These are phyloP conservation scores for Lacerta bilineata DNA, from an alignment of 2,797 vertebrate species.

Conservation along the genomic window DNA sequence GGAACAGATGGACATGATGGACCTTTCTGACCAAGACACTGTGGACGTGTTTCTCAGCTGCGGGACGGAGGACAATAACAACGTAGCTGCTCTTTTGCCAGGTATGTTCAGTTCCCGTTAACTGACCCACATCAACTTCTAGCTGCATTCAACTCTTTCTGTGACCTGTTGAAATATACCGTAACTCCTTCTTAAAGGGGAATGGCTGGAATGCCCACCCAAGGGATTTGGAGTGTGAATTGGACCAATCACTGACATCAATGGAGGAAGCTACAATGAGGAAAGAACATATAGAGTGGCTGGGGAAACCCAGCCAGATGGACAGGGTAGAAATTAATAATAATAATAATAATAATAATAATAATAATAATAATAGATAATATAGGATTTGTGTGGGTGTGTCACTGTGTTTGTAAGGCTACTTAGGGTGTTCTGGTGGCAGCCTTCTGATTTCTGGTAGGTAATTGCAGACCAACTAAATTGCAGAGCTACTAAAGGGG, in stretches of 20 bases:
- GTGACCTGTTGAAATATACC: background rate
- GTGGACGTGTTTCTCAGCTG: constrained; percentile 93
- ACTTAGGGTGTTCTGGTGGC: background rate
- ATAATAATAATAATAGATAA: no score
- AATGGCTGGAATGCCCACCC: background rate
- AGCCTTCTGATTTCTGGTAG: background rate
- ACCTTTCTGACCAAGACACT: constrained; percentile 93
- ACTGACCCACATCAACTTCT: constrained; percentile 33
- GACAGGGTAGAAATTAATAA: no score
- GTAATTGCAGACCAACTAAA: background rate
- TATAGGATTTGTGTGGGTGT: no score
- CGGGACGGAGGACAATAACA: constrained; percentile 81
- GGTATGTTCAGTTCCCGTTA: constrained; percentile 71
- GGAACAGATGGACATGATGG: constrained; percentile 94
- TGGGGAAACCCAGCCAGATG: no score
- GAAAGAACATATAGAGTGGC: background rate
- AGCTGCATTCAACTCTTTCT: constrained; percentile 11
- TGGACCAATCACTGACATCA: background rate
- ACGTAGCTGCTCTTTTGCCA: constrained; percentile 78
- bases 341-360: no score
- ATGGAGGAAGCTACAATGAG: background rate
- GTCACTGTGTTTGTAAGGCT: background rate
- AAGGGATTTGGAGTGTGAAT: background rate
- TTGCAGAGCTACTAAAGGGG: background rate
- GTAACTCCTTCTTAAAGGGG: background rate